Evolutionary conservation across 2,113 vertebrate genomes (phyloP).

Genomic region (Lasiurus borealis): DNA sequence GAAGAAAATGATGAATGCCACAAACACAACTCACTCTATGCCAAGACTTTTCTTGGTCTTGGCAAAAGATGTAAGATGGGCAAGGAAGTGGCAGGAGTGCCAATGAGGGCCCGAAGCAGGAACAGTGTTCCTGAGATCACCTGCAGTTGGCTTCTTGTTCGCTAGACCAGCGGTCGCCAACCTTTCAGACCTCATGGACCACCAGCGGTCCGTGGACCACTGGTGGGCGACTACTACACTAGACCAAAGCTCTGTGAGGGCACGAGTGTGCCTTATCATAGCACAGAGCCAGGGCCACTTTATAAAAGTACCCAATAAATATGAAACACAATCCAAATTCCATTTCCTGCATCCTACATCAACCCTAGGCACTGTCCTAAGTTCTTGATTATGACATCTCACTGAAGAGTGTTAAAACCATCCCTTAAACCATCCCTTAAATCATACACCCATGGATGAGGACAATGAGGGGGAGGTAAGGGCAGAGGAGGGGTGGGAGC

Average conservation of each 20-base stretch:
- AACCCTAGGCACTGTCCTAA: not conserved
- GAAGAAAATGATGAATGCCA: not conserved
- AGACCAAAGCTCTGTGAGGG: not conserved
- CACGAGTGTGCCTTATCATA: rapidly evolving
- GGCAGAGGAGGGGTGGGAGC: too few relatives aligned
- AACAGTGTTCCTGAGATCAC: not conserved
- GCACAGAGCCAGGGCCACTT: not conserved
- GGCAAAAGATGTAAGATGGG: not conserved
- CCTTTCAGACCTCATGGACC: too few relatives aligned
- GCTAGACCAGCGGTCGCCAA: too few relatives aligned
- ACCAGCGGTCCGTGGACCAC: too few relatives aligned
- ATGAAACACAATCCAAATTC: not conserved
- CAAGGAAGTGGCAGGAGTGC: too few relatives aligned
- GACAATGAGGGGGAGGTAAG: too few relatives aligned
- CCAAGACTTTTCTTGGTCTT: not conserved
- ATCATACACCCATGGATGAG: too few relatives aligned
- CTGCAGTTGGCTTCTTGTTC: not conserved
- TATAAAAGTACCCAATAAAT: not conserved
- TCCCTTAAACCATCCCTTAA: not conserved
- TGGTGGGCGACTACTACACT: too few relatives aligned
- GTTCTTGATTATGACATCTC: not conserved
- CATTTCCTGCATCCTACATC: not conserved
- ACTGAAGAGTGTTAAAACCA: not conserved
- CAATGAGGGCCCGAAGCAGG: not conserved
- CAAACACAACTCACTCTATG: not conserved